Evolutionary conservation across 1,140 invertebrate species (phyloP).

Genomic region (Cherax quadricarinatus): DNA sequence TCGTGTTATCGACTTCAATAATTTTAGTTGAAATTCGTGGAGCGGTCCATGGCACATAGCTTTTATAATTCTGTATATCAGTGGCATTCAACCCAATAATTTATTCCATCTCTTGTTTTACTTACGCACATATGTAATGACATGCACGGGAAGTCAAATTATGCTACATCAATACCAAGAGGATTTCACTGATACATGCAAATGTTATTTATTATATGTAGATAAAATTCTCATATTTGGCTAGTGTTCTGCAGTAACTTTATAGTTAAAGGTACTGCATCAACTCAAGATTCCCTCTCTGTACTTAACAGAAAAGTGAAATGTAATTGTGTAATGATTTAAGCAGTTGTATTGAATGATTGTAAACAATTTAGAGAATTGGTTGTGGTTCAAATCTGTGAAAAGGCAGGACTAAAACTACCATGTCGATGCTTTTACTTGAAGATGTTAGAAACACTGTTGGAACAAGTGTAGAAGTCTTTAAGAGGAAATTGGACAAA

Average conservation of each 20-base stretch:
- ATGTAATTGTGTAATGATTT: too few relatives aligned
- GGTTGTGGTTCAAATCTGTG: too few relatives aligned
- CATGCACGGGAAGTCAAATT: not conserved
- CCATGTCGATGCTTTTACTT: too few relatives aligned
- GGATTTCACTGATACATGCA: not conserved
- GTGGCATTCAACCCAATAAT: not conserved
- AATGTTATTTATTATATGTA: not conserved
- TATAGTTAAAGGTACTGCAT: not conserved
- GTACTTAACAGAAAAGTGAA: too few relatives aligned
- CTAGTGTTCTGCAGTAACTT: not conserved
- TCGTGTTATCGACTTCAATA: not conserved
- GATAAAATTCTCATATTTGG: slow-evolving; percentile 2
- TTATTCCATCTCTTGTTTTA: not conserved
- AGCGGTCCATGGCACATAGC: not conserved
- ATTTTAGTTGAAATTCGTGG: not conserved
- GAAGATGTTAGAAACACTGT: too few relatives aligned
- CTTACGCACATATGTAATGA: not conserved
- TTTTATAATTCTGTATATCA: not conserved
- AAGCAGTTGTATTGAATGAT: too few relatives aligned
- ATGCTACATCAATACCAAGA: not conserved
- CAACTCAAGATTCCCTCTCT: too few relatives aligned
- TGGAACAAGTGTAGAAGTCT: too few relatives aligned
- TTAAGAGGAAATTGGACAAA: too few relatives aligned
- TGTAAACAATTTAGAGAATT: too few relatives aligned
- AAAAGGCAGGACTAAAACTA: too few relatives aligned